A percentile compares a stretch with the other conserved stretches of the same genome.
Conservation (phyloP, 2,113 vertebrate genomes). For the Rhinoderma darwinii region DNA sequence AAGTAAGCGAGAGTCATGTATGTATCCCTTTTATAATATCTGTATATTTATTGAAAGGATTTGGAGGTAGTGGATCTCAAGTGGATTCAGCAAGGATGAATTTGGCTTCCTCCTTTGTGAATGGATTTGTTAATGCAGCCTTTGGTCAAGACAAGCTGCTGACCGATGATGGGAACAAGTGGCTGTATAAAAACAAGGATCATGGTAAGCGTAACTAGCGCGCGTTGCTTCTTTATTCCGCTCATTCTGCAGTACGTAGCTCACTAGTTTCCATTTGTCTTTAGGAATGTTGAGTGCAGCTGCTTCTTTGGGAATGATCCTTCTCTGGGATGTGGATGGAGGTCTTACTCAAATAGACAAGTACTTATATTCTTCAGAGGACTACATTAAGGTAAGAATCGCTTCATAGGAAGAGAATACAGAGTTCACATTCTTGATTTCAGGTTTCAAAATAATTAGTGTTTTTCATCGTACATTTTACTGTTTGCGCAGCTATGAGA, state of each 20-base stretch:
- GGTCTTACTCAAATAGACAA: conserved; percentile 98
- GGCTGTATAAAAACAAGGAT: conserved; percentile 99
- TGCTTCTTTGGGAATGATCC: conserved; percentile 93
- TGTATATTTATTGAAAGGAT: conserved; percentile 75
- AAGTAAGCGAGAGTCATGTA: background rate
- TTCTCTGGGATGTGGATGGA: conserved; percentile 96
- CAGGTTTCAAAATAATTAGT: background rate
- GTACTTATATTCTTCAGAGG: conserved; percentile 96
- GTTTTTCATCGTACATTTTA: too few relatives aligned
- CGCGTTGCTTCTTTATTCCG: background rate
- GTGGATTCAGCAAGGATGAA: conserved; percentile 99
- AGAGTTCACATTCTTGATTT: too few relatives aligned
- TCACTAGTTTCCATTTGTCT: background rate
- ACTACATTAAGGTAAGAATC: conserved; percentile 92
- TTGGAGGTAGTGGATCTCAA: conserved; percentile 94
- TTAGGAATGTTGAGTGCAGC: conserved; percentile 97
- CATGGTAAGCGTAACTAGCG: conserved; percentile 77
- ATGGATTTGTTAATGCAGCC: conserved; percentile 96
- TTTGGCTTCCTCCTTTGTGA: conserved; percentile 96
- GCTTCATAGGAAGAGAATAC: background rate
- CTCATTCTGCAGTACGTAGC: background rate
- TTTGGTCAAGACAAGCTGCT: conserved; percentile 98
- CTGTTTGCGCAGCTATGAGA: too few relatives aligned
- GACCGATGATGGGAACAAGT: conserved; percentile 98
- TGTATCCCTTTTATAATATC: background rate